Evolutionary conservation across 1,140 invertebrate species (phyloP).

Genomic region (Elysia chlorotica): DNA sequence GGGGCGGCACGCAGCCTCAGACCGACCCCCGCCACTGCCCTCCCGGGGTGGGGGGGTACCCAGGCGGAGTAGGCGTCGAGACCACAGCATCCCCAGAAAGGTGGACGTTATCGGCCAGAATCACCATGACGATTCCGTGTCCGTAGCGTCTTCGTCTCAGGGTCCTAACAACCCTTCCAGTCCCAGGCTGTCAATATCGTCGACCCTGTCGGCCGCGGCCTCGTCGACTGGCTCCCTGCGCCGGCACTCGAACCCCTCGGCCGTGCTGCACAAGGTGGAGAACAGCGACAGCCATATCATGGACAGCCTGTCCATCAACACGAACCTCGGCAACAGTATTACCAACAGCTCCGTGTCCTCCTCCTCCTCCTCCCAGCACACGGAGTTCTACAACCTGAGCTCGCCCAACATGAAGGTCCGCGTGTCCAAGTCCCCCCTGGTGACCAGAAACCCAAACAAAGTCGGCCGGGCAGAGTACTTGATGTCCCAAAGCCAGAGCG

Average conservation of each 20-base stretch:
- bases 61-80: conserved; percentile 6
- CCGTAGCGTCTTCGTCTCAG: no score
- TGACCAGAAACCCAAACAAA: conserved; percentile 18
- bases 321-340: neutral
- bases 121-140: no score
- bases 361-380: neutral
- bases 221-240: neutral
- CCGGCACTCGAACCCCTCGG: conserved; percentile 13
- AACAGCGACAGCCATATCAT: no score
- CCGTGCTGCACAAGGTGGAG: neutral
- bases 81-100: conserved; percentile 19
- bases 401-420: conserved; percentile 17
- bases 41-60: neutral
- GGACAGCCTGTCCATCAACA: no score
- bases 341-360: neutral
- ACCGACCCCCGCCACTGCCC: conserved; percentile 9
- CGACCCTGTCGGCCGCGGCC: no score
- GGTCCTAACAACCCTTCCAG: no score
- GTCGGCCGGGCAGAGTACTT: conserved; percentile 20
- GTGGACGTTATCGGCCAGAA: neutral
- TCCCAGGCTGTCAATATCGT: no score
- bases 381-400: conserved; percentile 14
- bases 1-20: neutral
- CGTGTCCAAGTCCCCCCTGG: conserved; percentile 11
- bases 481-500: conserved; percentile 1